These are phyloP conservation scores for Dendronephthya gigantea DNA, from an alignment of 64 coral and sea anemone genomes.

Conservation along the genomic window DNA sequence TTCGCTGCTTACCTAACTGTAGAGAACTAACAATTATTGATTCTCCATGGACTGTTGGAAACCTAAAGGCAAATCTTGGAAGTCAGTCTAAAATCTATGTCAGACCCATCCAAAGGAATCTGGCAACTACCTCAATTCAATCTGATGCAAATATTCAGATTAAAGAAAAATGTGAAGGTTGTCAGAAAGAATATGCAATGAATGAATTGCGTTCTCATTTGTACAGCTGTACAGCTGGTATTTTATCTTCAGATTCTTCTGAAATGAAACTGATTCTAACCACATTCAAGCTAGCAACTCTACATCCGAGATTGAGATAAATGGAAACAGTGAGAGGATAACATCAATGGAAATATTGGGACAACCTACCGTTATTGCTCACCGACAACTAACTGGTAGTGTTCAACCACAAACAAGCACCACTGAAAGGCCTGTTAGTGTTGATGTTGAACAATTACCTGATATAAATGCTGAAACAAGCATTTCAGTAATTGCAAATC, in stretches of 20 bases:
- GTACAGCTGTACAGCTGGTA: neutral
- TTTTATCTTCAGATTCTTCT: neutral
- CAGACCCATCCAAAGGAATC: slow-evolving; percentile 34
- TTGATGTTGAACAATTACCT: neutral
- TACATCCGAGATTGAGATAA: no score
- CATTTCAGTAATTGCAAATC: neutral
- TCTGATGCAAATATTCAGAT: neutral
- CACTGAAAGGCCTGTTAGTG: neutral
- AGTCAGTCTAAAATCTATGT: slow-evolving; percentile 33
- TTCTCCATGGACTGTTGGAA: slow-evolving; percentile 15
- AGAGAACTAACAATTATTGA: slow-evolving; percentile 20
- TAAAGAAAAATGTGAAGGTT: neutral
- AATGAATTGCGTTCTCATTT: neutral
- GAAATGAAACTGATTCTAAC: neutral
- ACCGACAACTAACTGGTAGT: neutral
- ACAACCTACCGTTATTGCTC: neutral
- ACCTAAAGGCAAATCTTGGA: slow-evolving; percentile 4
- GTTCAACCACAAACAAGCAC: neutral
- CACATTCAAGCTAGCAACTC: neutral
- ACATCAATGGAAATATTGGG: neutral
- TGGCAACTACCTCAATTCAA: slow-evolving; percentile 19
- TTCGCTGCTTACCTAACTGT: slow-evolving; percentile 20
- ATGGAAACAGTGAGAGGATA: neutral
- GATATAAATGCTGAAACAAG: neutral
- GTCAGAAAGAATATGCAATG: neutral